Percentiles rank a stretch among this genome's conserved stretches.
These are phyloP conservation scores for Saturnia pavonia DNA, from an alignment of 2,888 invertebrate species.

Conservation along the genomic window DNA sequence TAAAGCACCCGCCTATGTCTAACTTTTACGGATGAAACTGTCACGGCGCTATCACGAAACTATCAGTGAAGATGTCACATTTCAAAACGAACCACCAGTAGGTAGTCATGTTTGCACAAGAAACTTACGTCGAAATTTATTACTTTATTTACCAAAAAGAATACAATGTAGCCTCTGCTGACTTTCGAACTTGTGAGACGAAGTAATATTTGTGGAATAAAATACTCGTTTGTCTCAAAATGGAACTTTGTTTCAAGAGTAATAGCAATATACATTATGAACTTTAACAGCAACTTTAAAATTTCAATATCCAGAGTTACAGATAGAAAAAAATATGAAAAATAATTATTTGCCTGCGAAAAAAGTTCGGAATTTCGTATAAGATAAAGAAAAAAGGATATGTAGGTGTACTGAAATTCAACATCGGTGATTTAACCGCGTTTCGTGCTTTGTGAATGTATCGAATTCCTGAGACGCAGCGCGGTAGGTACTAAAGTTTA, in stretches of 20 bases:
- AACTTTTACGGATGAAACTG: not conserved
- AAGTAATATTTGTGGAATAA: not conserved
- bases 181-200: not conserved
- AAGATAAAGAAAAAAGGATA: too few relatives aligned
- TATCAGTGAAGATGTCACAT: not conserved
- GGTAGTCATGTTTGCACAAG: not conserved
- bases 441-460: too few relatives aligned
- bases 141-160: conserved; percentile 1
- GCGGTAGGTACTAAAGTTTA: too few relatives aligned
- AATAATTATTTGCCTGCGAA: too few relatives aligned
- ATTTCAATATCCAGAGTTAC: not conserved
- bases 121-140: conserved; percentile 1
- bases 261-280: not conserved
- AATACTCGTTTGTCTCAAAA: not conserved
- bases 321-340: too few relatives aligned
- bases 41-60: not conserved
- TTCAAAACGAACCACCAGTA: not conserved
- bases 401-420: too few relatives aligned
- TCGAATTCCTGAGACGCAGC: too few relatives aligned
- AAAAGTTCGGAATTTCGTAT: too few relatives aligned
- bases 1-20: not conserved
- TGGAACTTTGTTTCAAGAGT: not conserved
- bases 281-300: not conserved
- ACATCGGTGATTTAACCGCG: too few relatives aligned
- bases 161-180: not conserved